Evolutionary conservation across 2,888 invertebrate genomes (phyloP), one percentile per base, ranked within the genome.

Genomic region (Marasmarcha lunaedactyla): DNA sequence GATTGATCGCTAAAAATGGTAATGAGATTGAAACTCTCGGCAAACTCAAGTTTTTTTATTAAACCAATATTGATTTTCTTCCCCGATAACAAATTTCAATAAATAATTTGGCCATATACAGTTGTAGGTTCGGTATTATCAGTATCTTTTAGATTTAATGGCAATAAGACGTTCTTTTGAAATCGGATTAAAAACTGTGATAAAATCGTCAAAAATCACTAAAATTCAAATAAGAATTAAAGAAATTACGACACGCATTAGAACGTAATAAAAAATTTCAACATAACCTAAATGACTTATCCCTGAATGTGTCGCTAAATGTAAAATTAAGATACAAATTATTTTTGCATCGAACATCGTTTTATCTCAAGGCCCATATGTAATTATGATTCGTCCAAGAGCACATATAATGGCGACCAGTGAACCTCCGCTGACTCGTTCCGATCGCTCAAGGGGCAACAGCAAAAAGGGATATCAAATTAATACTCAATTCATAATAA

Each of bases 401-500:
- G 70, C 69, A 69, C 70, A 69, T 76, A 76, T 81, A 79, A 81
- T 77, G 72, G 78, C 57, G 69, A 63, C 64, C 57, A 59, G 59
- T 63, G 63, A 63, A 61, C 63, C 73, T 66, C 54, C 63, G 65
- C 67, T 20, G 20, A 20, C 20, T 64, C 71, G 70, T 62, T 66
- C 63, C 54, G 57, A 79, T 72, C 76, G 83, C 83, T 79, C 65
- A 76, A 79, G 83, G 83, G 79, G 73, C 62, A 61, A 63, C 54
- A 63, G 73, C 77, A 78, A 77, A 77, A 79, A 78, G 79, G 83
- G 71, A 81, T 81, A 83, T 81, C 81, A 81, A 81, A 83, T 83
- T 83, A 83, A 79, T 83, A 76, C 71, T 78, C 81, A 81, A 81
- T 83, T 72, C 79, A 78, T 81, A 79, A 83, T 83, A 83, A 83